These are phyloP conservation scores for Sebastes schlegelii DNA, from an alignment of 2,113 vertebrate species.

Conservation along the genomic window DNA sequence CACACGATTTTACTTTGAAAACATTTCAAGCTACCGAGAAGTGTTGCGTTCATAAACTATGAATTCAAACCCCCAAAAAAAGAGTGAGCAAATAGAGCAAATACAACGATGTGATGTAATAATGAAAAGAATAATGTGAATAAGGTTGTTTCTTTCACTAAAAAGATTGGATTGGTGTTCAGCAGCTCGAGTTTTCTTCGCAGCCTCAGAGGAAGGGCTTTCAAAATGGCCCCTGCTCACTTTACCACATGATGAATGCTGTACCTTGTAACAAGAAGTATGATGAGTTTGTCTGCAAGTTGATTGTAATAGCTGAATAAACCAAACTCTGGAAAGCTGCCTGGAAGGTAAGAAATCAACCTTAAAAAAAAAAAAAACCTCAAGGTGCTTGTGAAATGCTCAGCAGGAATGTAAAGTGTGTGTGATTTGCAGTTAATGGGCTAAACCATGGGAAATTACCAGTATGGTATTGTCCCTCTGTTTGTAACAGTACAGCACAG, in stretches of 20 bases:
- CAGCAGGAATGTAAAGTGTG: conserved; percentile 29
- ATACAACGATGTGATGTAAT: not conserved
- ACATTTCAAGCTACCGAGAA: not conserved
- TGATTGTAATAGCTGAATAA: not conserved
- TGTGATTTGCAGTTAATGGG: conserved; percentile 28
- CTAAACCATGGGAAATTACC: not conserved
- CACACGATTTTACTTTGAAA: not conserved
- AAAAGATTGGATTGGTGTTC: not conserved
- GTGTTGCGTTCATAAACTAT: not conserved
- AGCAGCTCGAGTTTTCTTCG: not conserved
- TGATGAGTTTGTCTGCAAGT: not conserved
- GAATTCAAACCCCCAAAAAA: not conserved
- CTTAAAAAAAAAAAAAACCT: not conserved
- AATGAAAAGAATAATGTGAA: not conserved
- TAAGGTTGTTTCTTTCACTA: not conserved
- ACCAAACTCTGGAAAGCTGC: not conserved
- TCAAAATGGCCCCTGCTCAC: not conserved
- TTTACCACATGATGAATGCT: not conserved
- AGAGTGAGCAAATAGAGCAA: not conserved
- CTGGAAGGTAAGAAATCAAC: conserved; percentile 7
- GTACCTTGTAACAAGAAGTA: not conserved
- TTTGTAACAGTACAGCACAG: not conserved
- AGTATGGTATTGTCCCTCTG: not conserved
- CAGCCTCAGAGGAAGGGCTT: not conserved
- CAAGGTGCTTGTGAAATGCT: not conserved